Percentiles rank a stretch among this genome's conserved stretches.
Evolutionary conservation across 2,797 vertebrate genomes (phyloP).

Genomic region (Micrastur ruficollis): DNA sequence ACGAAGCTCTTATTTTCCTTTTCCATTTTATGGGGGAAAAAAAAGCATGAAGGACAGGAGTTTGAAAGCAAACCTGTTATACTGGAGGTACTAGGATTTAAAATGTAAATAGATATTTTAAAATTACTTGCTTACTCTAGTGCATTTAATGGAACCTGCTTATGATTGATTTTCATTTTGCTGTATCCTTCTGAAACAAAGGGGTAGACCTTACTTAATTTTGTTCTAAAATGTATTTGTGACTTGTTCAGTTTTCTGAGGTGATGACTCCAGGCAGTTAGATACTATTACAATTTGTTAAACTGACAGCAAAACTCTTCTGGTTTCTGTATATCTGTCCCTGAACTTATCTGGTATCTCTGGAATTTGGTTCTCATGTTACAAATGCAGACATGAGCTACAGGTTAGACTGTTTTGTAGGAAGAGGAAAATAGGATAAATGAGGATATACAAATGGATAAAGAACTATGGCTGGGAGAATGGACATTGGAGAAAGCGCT

Average conservation of each 20-base stretch:
- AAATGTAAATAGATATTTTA: not conserved
- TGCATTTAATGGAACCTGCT: not conserved
- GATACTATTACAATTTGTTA: not conserved
- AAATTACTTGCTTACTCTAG: not conserved
- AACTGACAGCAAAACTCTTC: not conserved
- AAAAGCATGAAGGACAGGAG: not conserved
- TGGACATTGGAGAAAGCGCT: not conserved
- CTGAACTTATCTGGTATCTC: not conserved
- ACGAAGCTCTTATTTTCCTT: not conserved
- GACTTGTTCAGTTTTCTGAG: not conserved
- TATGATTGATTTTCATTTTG: not conserved
- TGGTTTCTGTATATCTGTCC: not conserved
- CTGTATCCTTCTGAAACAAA: not conserved
- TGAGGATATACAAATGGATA: not conserved
- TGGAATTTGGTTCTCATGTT: not conserved
- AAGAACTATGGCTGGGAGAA: not conserved
- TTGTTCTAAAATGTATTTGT: not conserved
- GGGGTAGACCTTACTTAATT: not conserved
- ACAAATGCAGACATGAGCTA: fast-evolving
- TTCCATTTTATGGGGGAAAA: not conserved
- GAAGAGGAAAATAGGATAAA: not conserved
- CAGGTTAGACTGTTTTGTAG: not conserved
- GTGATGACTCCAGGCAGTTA: not conserved
- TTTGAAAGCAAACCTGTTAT: conserved; percentile 34
- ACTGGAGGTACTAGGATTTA: not conserved